These are phyloP conservation scores for Sinella curviseta DNA, from an alignment of 1,140 invertebrate genomes.

Conservation along the genomic window DNA sequence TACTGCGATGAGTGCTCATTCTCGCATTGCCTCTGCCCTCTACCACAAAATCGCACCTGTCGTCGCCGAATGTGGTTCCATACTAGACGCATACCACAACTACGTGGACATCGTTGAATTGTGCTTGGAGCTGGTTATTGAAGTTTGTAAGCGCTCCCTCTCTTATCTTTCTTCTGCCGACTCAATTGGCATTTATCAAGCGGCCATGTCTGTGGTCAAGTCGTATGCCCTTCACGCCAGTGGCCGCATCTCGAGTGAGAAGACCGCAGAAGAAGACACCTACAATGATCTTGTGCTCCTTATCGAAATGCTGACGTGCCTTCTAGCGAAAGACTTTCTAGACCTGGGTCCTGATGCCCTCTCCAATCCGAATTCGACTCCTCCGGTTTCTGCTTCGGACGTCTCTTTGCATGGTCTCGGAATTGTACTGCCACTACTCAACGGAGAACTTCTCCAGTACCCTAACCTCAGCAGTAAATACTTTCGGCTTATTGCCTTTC, in stretches of 20 bases:
- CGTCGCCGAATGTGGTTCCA: slow-evolving; percentile 65
- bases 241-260: slow-evolving; percentile 57
- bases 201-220: slow-evolving; percentile 65
- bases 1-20: slow-evolving; percentile 63
- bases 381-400: slow-evolving; percentile 61
- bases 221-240: slow-evolving; percentile 68
- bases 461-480: slow-evolving; percentile 66
- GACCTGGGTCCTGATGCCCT: slow-evolving; percentile 58
- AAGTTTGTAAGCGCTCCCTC: slow-evolving; percentile 69
- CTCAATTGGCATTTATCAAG: slow-evolving; percentile 63
- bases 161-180: slow-evolving; percentile 64
- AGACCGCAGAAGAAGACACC: slow-evolving; percentile 66
- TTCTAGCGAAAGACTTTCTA: slow-evolving; percentile 71
- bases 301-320: slow-evolving; percentile 69
- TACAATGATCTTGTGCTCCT: slow-evolving; percentile 71
- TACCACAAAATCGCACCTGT: slow-evolving; percentile 67
- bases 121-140: slow-evolving; percentile 73
- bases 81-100: slow-evolving; percentile 76
- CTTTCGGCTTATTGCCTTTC: slow-evolving; percentile 61
- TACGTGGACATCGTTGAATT: slow-evolving; percentile 77
- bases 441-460: slow-evolving; percentile 70
- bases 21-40: slow-evolving; percentile 62
- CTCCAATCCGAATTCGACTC: slow-evolving; percentile 34
- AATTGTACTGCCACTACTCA: slow-evolving; percentile 75
- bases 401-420: slow-evolving; percentile 71